phyloP scores from a whole-genome alignment of 2,888 invertebrate genomes.

The Mechanitis messenoides region DNA sequence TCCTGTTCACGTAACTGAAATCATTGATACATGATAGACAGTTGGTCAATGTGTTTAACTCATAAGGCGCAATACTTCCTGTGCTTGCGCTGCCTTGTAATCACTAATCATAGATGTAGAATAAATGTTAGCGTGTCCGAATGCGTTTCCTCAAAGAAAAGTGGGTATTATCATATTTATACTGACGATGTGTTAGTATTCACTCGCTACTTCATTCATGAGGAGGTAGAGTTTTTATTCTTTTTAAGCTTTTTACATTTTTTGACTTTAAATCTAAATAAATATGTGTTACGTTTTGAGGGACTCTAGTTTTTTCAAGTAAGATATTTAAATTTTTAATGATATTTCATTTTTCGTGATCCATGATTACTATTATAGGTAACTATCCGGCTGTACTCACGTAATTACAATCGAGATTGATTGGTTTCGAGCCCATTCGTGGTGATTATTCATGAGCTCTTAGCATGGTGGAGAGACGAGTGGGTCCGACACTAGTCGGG shows the following conservation, averaged over 20 bases:
- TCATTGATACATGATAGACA: constrained; percentile 32
- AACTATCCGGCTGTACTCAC: too few species aligned
- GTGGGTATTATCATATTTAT: constrained; percentile 66
- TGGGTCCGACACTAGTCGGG: too few species aligned
- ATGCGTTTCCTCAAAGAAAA: constrained; percentile 62
- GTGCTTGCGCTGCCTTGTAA: constrained; percentile 35
- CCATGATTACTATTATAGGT: too few species aligned
- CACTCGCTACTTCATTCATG: constrained; percentile 11
- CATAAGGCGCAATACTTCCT: constrained; percentile 37
- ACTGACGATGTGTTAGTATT: constrained; percentile 39
- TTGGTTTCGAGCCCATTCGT: too few species aligned
- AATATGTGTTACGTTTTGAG: too few species aligned
- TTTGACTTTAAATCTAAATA: too few species aligned
- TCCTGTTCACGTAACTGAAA: constrained; percentile 36
- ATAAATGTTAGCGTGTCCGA: constrained; percentile 44
- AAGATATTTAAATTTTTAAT: too few species aligned
- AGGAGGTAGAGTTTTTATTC: constrained; percentile 10
- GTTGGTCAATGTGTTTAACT: constrained; percentile 38
- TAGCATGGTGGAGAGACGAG: too few species aligned
- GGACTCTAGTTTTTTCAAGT: too few species aligned
- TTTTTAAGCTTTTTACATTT: background rate
- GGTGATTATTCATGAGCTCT: too few species aligned
- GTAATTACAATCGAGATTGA: too few species aligned
- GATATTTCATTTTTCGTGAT: too few species aligned
- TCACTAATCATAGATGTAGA: constrained; percentile 49